A percentile compares a stretch with the other conserved stretches of the same genome.
phyloP scores from a whole-genome alignment of 1,140 invertebrate genomes.

The Meloidogyne exigua region DNA sequence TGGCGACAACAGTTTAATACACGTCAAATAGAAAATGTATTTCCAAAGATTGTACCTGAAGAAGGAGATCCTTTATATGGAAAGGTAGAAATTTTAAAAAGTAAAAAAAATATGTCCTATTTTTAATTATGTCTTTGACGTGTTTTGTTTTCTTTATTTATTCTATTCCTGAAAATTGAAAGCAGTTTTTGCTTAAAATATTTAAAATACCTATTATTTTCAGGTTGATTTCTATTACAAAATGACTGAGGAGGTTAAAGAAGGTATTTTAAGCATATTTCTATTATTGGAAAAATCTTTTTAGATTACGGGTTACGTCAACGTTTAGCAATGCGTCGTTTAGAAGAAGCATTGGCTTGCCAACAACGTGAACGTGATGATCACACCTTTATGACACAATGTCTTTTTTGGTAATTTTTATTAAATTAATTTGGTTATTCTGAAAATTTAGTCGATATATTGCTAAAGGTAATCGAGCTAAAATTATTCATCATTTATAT shows the following conservation, averaged over 20 bases:
- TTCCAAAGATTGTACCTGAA: slow-evolving; percentile 56
- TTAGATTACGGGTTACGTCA: slow-evolving; percentile 46
- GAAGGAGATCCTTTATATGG: slow-evolving; percentile 47
- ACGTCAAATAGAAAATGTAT: slow-evolving; percentile 53
- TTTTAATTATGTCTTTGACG: too few relatives aligned
- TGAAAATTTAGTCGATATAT: slow-evolving; percentile 59
- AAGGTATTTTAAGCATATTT: slow-evolving; percentile 10
- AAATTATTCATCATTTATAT: slow-evolving; percentile 63
- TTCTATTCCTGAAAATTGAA: too few relatives aligned
- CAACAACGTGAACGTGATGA: slow-evolving; percentile 61
- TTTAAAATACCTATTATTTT: background rate
- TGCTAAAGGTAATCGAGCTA: slow-evolving; percentile 60
- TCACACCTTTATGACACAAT: slow-evolving; percentile 53
- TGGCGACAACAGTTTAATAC: slow-evolving; percentile 63
- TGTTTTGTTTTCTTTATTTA: too few relatives aligned
- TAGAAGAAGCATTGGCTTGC: slow-evolving; percentile 60
- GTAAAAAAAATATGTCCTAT: too few relatives aligned
- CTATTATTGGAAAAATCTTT: background rate
- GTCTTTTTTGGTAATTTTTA: slow-evolving; percentile 22
- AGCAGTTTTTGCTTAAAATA: background rate
- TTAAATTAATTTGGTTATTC: background rate
- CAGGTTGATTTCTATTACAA: slow-evolving; percentile 56
- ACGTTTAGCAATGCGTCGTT: slow-evolving; percentile 60
- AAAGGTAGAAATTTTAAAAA: slow-evolving; percentile 15
- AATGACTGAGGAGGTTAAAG: slow-evolving; percentile 48